Evolutionary conservation across 1,140 invertebrate species (phyloP), one percentile per base, ranked within the genome.

Genomic region (Drosophila kikkawai): DNA sequence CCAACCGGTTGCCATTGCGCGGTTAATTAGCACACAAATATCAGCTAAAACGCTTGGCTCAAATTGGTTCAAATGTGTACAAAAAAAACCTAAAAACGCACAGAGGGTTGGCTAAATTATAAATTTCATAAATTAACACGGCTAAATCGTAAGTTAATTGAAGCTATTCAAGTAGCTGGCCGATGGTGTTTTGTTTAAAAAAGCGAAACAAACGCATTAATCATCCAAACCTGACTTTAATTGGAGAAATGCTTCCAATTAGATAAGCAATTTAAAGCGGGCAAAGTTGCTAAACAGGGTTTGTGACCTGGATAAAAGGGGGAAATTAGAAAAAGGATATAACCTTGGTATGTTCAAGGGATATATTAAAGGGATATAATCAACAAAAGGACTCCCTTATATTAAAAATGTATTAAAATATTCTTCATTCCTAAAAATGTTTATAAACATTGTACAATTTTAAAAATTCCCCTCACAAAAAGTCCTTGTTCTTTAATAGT

Each of bases 21-120:
- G 39, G 32, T 56, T 56, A 69, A 77, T 77, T 77, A 68, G 74
- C 75, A 48, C 53, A 32, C 64, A 77, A 77, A 77, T 77, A 69
- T 76, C 61, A 74, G 45, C 32, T 29, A 70, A 70, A 41, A 59
- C 34, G 17, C 56, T 47, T 9, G n/a, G 6, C 50, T 68, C 17
- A 29, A 67, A 59, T 58, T 32, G 34, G 34, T 17, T 42, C 9
- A 17, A 51, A 36, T 17, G 12, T 12, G 13, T 65, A 55, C 22
- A 34, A 34, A 13, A 13, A 55, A 55, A 55, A 19, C 11, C 8
- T 9, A 22, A 17, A 55, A 22, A 17, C 26, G 5, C 26, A 29
- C 6, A 29, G 42, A 34, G 29, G 32, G 19, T 4, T n/a, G 37
- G 34, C 15, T 59, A 42, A 59, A 59, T 59, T 59, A 59, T 51